These are phyloP conservation scores for Tauraco hartlaubi DNA, from an alignment of 2,797 vertebrate species.

Conservation along the genomic window DNA sequence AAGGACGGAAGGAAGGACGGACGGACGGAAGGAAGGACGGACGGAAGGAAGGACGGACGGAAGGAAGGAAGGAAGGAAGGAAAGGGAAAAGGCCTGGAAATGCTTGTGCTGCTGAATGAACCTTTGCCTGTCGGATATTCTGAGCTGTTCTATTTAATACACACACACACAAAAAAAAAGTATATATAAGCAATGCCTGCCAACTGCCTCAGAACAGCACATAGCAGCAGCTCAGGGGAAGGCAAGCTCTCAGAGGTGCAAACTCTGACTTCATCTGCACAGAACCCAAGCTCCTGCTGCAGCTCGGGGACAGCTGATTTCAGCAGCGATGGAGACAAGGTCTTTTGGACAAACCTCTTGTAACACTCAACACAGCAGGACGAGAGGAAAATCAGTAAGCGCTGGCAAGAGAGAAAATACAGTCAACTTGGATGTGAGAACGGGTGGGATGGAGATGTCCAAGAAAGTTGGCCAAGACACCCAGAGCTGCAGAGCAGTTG, in stretches of 20 bases:
- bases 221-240: background rate
- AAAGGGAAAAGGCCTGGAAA: constrained; percentile 15
- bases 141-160: constrained; percentile 56
- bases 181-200: constrained; percentile 25
- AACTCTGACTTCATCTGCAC: background rate
- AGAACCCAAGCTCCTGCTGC: background rate
- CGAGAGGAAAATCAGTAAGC: background rate
- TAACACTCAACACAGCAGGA: background rate
- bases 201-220: constrained; percentile 35
- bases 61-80: background rate
- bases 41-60: too few species aligned
- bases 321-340: background rate
- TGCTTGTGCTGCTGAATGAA: background rate
- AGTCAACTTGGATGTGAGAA: background rate
- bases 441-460: background rate
- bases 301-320: background rate
- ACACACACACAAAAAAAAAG: background rate
- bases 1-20: background rate
- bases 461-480: background rate
- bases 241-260: constrained; percentile 25
- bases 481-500: background rate
- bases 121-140: constrained; percentile 30
- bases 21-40: background rate
- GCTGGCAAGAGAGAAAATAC: background rate
- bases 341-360: background rate